Evolutionary conservation across 1,140 invertebrate species (phyloP).

Genomic region (Saxidomus purpurata): DNA sequence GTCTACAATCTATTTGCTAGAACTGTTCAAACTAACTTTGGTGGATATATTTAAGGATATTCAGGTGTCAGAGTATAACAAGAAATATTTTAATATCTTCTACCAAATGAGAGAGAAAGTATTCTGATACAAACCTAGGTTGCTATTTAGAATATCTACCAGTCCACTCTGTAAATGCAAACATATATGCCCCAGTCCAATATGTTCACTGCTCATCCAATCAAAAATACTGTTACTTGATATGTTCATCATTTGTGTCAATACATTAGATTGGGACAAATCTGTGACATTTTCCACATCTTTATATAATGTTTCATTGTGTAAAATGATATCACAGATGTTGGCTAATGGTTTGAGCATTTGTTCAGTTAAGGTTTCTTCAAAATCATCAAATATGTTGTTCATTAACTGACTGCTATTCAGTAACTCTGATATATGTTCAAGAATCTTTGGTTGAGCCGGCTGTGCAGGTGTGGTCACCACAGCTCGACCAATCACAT

Average conservation of each 20-base stretch:
- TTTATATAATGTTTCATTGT: background rate
- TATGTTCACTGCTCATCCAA: constrained; percentile 50
- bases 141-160: background rate
- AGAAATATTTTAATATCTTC: too few relatives aligned
- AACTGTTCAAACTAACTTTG: too few relatives aligned
- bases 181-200: background rate
- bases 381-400: constrained; percentile 27
- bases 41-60: too few relatives aligned
- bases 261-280: constrained; percentile 9
- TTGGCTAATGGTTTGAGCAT: background rate
- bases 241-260: background rate
- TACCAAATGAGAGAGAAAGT: background rate
- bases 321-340: constrained; percentile 49
- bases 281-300: constrained; percentile 6
- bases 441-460: background rate
- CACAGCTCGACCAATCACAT: constrained; percentile 30
- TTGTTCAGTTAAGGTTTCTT: background rate
- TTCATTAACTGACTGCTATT: background rate
- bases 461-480: background rate
- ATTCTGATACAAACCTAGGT: background rate
- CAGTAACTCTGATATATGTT: constrained; percentile 4
- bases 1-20: too few relatives aligned
- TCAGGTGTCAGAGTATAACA: too few relatives aligned
- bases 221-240: constrained; percentile 16
- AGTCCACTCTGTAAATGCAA: background rate